These are phyloP conservation scores for Chlamydotis undulata DNA, from an alignment of 2,113 vertebrate species.

Conservation along the genomic window DNA sequence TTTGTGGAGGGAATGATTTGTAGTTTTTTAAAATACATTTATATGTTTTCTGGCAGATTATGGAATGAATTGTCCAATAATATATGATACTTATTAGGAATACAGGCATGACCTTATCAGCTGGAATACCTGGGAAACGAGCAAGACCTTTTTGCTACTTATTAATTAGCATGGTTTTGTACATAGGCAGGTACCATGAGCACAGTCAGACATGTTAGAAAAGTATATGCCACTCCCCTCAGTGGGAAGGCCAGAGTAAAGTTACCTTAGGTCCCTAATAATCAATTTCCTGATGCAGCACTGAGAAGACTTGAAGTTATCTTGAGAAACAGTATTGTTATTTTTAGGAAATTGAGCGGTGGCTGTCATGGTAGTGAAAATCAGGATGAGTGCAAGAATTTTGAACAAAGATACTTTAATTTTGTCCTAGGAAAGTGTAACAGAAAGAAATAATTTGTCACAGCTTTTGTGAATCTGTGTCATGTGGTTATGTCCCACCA, in stretches of 20 bases:
- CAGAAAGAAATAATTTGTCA: not conserved
- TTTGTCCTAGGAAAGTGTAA: not conserved
- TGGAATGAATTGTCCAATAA: not conserved
- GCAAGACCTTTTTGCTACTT: not conserved
- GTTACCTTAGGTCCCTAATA: not conserved
- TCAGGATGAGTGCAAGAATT: not conserved
- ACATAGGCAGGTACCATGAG: not conserved
- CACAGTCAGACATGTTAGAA: not conserved
- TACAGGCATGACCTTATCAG: not conserved
- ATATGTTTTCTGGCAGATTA: not conserved
- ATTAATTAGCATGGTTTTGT: not conserved
- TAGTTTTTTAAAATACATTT: not conserved
- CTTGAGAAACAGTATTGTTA: not conserved
- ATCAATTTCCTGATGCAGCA: not conserved
- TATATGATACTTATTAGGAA: not conserved
- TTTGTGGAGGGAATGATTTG: not conserved
- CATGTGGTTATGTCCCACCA: not conserved
- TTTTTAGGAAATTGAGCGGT: not conserved
- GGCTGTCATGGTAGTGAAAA: not conserved
- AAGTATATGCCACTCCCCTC: not conserved
- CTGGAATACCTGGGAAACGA: not conserved
- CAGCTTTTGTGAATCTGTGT: not conserved
- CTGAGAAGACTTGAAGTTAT: not conserved
- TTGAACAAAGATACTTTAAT: not conserved
- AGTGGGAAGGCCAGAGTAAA: not conserved